Evolutionary conservation across 2,797 vertebrate species (phyloP), one percentile per base, ranked within the genome.

Genomic region (Ammospiza maritima): DNA sequence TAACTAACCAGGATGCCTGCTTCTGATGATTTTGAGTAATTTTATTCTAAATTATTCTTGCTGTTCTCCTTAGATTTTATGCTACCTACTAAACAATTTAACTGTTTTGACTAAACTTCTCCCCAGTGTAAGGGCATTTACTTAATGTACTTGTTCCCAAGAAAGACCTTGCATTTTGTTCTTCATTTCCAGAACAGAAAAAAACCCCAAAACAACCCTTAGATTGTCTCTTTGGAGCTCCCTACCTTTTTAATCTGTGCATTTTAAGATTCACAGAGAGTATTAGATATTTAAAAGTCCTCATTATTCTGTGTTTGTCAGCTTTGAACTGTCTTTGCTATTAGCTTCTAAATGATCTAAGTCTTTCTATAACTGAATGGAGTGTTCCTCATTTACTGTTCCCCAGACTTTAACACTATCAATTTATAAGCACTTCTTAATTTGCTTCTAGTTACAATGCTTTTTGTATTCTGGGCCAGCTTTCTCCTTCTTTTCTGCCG

Each of bases 341-440:
- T 94, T 95, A 95, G 69, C 75, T 91, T 93, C 81, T 85, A 84
- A 94, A 92, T 82, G 87, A 95, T 85, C 54, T 81, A 85, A 92
- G 74, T 88, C 89, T 93, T 87, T 84, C 79, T 90, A 8, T 88
- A 88, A 83, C 90, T 58, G 65, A 92, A 83, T 88, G 44, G 60
- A 87, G 74, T 53, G 47, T 85, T 94, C 58, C 32, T 87, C 60
- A 22, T 91, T 95, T 95, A 82, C 73, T 76, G 30, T 77, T 96
- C 54, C 62, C 47, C 16, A 54, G 64, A 76, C 70, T 93, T 90
- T 75, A 93, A 84, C 61, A 57, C 75, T 25, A 71, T 88, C 40
- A 74, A 27, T 85, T 86, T 83, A 70, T 70, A 92, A 90, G 73
- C 32, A 74, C 11, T 90, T 77, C 57, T 74, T 87, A 82, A 96